Evolutionary conservation across 2,113 vertebrate species (phyloP).

Genomic region (Dryoscopus gambensis): DNA sequence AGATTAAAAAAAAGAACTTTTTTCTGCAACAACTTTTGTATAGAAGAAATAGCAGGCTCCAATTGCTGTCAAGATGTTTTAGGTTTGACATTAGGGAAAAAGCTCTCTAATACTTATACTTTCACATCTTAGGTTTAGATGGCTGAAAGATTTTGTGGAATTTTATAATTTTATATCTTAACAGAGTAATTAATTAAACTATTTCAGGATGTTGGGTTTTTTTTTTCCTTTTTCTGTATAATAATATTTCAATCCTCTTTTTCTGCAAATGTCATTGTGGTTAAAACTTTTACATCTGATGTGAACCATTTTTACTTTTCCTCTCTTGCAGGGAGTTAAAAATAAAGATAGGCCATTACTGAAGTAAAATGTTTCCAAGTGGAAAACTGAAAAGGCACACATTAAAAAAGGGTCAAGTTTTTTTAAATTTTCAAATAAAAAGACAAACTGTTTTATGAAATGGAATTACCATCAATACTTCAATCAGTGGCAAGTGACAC

Average conservation of each 20-base stretch:
- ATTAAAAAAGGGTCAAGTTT: neutral
- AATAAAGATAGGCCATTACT: neutral
- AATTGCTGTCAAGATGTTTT: neutral
- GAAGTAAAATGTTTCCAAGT: neutral
- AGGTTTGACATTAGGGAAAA: neutral
- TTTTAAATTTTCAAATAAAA: neutral
- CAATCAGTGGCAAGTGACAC: neutral
- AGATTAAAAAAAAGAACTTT: neutral
- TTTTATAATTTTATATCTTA: neutral
- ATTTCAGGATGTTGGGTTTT: neutral
- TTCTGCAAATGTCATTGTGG: neutral
- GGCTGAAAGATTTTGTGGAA: neutral
- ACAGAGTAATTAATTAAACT: neutral
- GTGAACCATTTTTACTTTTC: neutral
- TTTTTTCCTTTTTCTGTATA: neutral
- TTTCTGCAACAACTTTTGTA: neutral
- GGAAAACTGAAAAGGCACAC: neutral
- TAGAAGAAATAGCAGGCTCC: neutral
- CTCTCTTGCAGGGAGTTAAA: neutral
- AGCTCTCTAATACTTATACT: neutral
- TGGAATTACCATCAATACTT: neutral
- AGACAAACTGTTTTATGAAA: neutral
- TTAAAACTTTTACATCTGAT: neutral
- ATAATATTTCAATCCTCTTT: neutral
- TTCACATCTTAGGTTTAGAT: neutral